Percentiles rank a stretch among this genome's conserved stretches.
phyloP scores from a whole-genome alignment of 2,888 invertebrate genomes.

The Scaptomyza polygonia region DNA sequence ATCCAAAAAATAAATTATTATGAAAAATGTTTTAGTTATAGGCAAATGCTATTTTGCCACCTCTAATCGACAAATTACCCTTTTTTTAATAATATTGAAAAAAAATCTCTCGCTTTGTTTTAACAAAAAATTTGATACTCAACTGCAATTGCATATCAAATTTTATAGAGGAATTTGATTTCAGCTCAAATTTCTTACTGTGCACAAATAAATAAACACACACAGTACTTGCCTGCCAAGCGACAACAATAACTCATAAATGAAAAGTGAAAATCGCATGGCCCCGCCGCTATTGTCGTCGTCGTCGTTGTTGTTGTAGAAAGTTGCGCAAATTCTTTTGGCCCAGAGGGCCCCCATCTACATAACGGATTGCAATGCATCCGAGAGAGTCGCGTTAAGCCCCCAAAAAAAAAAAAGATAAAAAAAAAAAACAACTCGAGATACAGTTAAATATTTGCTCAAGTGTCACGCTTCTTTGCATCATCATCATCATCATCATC shows the following conservation, averaged over 20 bases:
- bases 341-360: slow-evolving; percentile 50
- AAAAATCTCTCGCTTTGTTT: too few relatives aligned
- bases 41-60: too few relatives aligned
- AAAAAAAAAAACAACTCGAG: too few relatives aligned
- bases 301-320: slow-evolving; percentile 51
- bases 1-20: too few relatives aligned
- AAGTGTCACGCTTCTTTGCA: slow-evolving; percentile 78
- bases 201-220: slow-evolving; percentile 23
- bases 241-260: slow-evolving; percentile 73
- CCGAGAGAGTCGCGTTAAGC: slow-evolving; percentile 28
- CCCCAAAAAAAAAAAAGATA: too few relatives aligned
- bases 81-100: too few relatives aligned
- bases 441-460: slow-evolving; percentile 71
- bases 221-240: slow-evolving; percentile 5
- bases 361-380: slow-evolving; percentile 57
- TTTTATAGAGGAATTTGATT: too few relatives aligned
- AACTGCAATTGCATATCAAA: too few relatives aligned
- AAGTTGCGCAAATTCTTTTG: slow-evolving; percentile 78
- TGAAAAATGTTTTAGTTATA: too few relatives aligned
- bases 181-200: slow-evolving; percentile 3
- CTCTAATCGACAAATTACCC: too few relatives aligned
- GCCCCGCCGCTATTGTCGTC: not conserved
- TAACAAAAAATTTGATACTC: too few relatives aligned
- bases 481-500: slow-evolving; percentile 53
- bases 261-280: slow-evolving; percentile 76